phyloP scores from a whole-genome alignment of 2,888 invertebrate species.

The Celastrina argiolus region DNA sequence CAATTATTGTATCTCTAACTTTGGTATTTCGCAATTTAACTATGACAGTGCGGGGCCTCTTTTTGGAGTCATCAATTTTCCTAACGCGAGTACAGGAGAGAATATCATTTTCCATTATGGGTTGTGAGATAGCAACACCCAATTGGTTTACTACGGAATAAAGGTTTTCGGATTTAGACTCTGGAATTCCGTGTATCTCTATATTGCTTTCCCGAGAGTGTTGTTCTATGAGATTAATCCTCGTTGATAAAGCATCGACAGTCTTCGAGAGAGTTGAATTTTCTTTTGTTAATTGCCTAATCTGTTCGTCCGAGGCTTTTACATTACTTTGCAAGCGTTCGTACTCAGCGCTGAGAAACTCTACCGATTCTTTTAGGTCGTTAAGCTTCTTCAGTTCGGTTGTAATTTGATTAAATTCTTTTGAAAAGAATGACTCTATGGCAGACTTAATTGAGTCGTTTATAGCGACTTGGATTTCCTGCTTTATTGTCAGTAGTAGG shows the following conservation, averaged over 20 bases:
- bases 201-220: neutral
- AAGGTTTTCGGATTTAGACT: no score
- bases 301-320: no score
- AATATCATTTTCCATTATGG: no score
- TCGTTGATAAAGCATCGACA: neutral
- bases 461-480: no score
- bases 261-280: neutral
- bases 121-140: no score
- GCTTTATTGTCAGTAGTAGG: no score
- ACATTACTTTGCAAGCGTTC: neutral
- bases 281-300: neutral
- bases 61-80: neutral
- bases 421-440: no score
- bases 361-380: slow-evolving; percentile 16
- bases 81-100: no score
- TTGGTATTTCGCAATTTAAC: no score
- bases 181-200: no score
- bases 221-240: neutral
- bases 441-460: no score
- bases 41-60: neutral
- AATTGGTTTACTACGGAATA: no score
- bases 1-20: neutral
- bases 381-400: neutral
- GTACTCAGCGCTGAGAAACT: neutral
- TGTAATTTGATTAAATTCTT: neutral